Conservation (phyloP, 2,888 invertebrate species). For the Ormia ochracea region DNA sequence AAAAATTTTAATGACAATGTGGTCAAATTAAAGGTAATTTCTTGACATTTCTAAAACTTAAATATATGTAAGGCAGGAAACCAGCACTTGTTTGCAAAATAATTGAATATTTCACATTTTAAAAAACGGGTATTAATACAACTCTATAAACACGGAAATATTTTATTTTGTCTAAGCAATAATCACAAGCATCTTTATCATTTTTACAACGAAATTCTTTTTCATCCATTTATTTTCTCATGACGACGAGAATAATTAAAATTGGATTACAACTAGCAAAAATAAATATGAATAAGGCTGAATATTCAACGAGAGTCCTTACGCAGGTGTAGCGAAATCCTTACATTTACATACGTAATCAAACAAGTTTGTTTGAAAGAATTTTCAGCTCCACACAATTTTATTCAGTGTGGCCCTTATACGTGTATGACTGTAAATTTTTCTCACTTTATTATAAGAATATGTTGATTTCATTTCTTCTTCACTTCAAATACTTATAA, state of each 20-base stretch:
- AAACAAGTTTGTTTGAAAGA: not conserved
- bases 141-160: not conserved
- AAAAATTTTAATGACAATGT: slow-evolving; percentile 43
- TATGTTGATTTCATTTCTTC: slow-evolving; percentile 35
- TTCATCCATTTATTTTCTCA: no score
- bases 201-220: slow-evolving; percentile 11
- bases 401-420: not conserved
- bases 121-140: not conserved
- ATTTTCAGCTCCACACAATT: slow-evolving; percentile 6
- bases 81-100: not conserved
- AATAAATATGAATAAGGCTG: not conserved
- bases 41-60: not conserved
- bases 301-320: not conserved
- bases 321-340: not conserved
- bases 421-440: not conserved
- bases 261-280: not conserved
- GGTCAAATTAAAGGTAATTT: slow-evolving; percentile 37
- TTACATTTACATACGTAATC: not conserved
- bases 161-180: not conserved
- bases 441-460: not conserved
- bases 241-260: not conserved
- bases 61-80: not conserved
- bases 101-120: not conserved
- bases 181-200: slow-evolving; percentile 16
- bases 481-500: slow-evolving; percentile 49